These are phyloP conservation scores for Drosophila equinoxialis DNA, from an alignment of 1,140 invertebrate species.

Conservation along the genomic window DNA sequence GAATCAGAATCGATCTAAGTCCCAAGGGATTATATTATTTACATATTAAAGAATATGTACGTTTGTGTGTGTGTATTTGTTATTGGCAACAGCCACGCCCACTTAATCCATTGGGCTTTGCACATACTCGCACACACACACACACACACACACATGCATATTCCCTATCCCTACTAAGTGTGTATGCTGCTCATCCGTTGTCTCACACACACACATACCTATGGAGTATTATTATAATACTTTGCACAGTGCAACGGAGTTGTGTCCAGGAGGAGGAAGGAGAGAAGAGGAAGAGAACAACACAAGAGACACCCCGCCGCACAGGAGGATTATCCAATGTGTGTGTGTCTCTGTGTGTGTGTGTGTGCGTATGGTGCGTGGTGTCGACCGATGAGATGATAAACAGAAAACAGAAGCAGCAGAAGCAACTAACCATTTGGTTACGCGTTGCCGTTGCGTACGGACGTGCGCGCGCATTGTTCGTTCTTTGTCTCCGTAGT, in stretches of 20 bases:
- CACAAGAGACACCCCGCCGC: constrained; percentile 12
- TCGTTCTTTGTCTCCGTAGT: background rate
- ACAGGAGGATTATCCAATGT: constrained; percentile 38
- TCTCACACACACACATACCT: too few species aligned
- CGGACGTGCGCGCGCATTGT: constrained; percentile 34
- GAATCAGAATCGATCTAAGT: background rate
- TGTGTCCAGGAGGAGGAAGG: background rate
- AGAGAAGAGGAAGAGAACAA: background rate
- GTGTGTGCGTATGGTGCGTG: constrained; percentile 25
- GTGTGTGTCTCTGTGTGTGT: constrained; percentile 27
- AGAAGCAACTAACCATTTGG: constrained; percentile 30
- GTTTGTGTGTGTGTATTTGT: constrained; percentile 15
- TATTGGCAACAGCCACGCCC: constrained; percentile 26
- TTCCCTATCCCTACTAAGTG: too few species aligned
- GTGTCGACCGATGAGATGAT: constrained; percentile 24
- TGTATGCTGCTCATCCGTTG: too few species aligned
- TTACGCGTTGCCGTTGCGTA: constrained; percentile 47
- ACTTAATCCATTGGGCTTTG: constrained; percentile 4
- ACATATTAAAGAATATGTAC: background rate
- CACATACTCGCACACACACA: background rate
- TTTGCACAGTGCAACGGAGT: constrained; percentile 9
- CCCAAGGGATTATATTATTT: background rate
- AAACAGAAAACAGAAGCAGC: constrained; percentile 33
- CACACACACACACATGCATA: too few species aligned
- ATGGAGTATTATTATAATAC: background rate